Evolutionary conservation across 2,113 vertebrate species (phyloP), one percentile per base, ranked within the genome.

Genomic region (Oplegnathus fasciatus): DNA sequence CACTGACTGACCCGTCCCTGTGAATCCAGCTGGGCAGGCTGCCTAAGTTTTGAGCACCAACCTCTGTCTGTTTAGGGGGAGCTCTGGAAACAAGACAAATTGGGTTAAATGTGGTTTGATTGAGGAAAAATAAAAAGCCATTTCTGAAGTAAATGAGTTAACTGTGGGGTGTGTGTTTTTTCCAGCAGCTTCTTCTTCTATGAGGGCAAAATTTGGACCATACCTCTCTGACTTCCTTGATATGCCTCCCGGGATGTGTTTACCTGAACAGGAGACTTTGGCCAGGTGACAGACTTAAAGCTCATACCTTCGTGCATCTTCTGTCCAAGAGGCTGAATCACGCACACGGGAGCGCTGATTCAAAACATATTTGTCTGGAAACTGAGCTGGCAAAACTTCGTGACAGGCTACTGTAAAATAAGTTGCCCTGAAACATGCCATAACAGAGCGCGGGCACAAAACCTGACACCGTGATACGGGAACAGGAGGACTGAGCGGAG

Each of bases 341-440:
- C 73, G 40, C 82, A 75, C 75, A 88, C 71, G 26, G 58, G 48
- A 72, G 72, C 69, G 34, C 65, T 75, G 42, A 70, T 34, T 78
- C 58, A 77, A 77, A 82, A 82, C 83, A 69, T 62, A 77, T 76
- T 52, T 82, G 78, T 84, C 37, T 87, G 75, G 44, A 85, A 85
- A 86, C 65, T 40, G 86, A 91, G 78, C 80, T 64, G 85, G 73
- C 78, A 78, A 67, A 84, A 77, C 44, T 32, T 69, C 70, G 81
- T 81, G 84, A 88, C 83, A 91, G 77, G 88, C 90, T 89, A 89
- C 92, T 91, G 90, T 86, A 86, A 82, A 86, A 54, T 9, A 89
- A 86, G 86, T 86, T 85, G 86, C 88, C 92, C 83, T 68, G 75
- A 83, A 86, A 93, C 92, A 90, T 89, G 90, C 83, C 86, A 77